Base-by-base conservation (phyloP, 2,113 vertebrate genomes). In the Corydoras sp. region DNA sequence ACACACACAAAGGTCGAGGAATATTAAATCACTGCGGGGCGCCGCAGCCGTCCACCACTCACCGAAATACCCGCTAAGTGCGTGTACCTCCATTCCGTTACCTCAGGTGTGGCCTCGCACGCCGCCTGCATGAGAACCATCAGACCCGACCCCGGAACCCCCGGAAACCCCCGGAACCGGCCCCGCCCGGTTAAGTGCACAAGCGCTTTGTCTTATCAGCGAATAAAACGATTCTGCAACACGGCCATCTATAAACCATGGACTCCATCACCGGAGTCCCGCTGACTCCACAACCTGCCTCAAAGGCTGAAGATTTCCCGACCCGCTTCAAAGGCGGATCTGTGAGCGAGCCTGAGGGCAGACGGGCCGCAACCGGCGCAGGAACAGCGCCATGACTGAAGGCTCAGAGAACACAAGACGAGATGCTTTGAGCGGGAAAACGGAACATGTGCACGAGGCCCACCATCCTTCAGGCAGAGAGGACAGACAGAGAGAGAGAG, bases 1-100 rank as follows among this genome's bases (percentile, higher is more conserved):
- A n/a, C n/a, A n/a, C 70, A 83, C 80, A 83, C 81, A 82, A 87
- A 87, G 84, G 86, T 88, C 85, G 85, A 74, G 78, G 85, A 83
- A 86, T 88, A 84, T 84, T 83, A 86, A 86, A 88, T 80, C 81
- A 80, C 67, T n/a, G 43, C 18, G 3, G 3, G n/a, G 18, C 12
- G 18, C 18, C 18, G 18, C 18, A 24, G 18, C 18, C 18, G 18
- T 1, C 18, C 18, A 24, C 18, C 18, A 24, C 18, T 24, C 18
- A 24, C 18, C 18, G 18, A 24, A 24, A 24, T 24, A 24, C 18
- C 18, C 18, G 18, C 18, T 24, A 24, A 24, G 18, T 2, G 18
- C 18, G 18, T 24, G 18, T 24, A 24, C 18, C 18, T 24, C 18
- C 18, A 24, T 24, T 24, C 18, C 18, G 18, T 24, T 24, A 24